Percentiles rank a stretch among this genome's conserved stretches.
These are phyloP conservation scores for Sporophila hypoxantha DNA, from an alignment of 2,113 vertebrate species.

Conservation along the genomic window DNA sequence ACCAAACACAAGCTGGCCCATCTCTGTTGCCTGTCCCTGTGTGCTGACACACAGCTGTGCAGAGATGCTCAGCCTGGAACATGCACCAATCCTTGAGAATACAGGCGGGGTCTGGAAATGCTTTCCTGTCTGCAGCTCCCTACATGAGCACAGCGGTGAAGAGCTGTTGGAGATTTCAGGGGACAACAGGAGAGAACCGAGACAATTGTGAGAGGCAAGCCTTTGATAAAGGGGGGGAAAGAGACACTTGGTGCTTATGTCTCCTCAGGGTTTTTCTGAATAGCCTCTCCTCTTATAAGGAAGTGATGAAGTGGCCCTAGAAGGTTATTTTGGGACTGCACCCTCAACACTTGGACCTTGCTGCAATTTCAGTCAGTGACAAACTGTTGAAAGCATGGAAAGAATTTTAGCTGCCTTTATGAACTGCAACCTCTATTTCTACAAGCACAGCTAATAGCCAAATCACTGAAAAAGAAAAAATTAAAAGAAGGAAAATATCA, in stretches of 20 bases:
- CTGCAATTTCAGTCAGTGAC: neutral
- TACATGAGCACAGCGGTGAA: accelerated
- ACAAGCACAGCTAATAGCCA: neutral
- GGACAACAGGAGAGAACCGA: neutral
- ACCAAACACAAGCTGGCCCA: neutral
- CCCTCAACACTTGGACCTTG: neutral
- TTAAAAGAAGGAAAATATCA: neutral
- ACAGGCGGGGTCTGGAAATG: neutral
- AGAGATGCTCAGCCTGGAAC: neutral
- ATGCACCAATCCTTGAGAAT: accelerated
- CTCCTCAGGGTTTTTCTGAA: neutral
- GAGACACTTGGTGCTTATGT: neutral
- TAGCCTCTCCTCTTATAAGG: neutral
- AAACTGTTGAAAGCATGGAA: neutral
- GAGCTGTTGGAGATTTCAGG: neutral
- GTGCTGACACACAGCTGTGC: neutral
- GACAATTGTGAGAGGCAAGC: neutral
- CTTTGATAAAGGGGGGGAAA: neutral
- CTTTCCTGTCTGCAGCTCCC: neutral
- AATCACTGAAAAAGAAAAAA: neutral
- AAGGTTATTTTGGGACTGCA: neutral
- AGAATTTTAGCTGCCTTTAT: neutral
- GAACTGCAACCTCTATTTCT: neutral
- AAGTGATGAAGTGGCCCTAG: neutral
- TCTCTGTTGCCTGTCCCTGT: neutral